Evolutionary conservation across 2,797 vertebrate genomes (phyloP).

Genomic region (Taenioides sp.): DNA sequence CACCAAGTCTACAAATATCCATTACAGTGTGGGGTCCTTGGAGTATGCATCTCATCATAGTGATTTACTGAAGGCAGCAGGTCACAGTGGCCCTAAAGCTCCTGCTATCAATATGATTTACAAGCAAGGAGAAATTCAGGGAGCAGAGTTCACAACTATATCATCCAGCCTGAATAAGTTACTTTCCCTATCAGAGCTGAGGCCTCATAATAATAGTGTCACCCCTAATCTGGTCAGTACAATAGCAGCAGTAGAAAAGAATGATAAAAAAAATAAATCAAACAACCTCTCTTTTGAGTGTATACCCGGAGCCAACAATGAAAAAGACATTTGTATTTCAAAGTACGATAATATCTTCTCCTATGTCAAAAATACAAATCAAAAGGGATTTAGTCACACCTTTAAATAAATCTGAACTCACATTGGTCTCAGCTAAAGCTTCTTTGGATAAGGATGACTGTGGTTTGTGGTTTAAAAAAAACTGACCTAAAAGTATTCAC

Average conservation of each 20-base stretch:
- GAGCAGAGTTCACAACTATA: slow-evolving; percentile 48
- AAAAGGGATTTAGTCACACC: slow-evolving; percentile 2
- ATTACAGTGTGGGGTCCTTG: slow-evolving; percentile 35
- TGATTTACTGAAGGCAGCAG: slow-evolving; percentile 63
- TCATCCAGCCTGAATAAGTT: slow-evolving; percentile 45
- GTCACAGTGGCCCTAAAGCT: slow-evolving; percentile 44
- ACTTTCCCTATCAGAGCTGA: slow-evolving; percentile 27
- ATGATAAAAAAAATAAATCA: slow-evolving; percentile 29
- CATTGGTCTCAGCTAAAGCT: slow-evolving; percentile 17
- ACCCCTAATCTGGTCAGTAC: slow-evolving; percentile 8
- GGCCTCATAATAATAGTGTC: slow-evolving; percentile 10
- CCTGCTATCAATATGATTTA: slow-evolving; percentile 58
- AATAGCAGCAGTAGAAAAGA: slow-evolving; percentile 13
- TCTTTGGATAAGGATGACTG: slow-evolving; percentile 18
- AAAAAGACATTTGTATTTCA: slow-evolving; percentile 22
- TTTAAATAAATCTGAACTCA: slow-evolving; percentile 24
- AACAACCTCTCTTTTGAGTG: slow-evolving; percentile 18
- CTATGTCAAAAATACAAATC: slow-evolving; percentile 19
- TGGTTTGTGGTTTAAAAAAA: slow-evolving; percentile 10
- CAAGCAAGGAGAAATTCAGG: slow-evolving; percentile 39
- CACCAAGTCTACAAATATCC: slow-evolving; percentile 38
- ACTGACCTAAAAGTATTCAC: slow-evolving; percentile 28
- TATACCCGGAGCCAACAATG: slow-evolving; percentile 17
- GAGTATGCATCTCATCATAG: slow-evolving; percentile 53
- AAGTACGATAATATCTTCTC: slow-evolving; percentile 18